phyloP scores from a whole-genome alignment of 1,140 invertebrate species.

The Drosophila kikkawai region DNA sequence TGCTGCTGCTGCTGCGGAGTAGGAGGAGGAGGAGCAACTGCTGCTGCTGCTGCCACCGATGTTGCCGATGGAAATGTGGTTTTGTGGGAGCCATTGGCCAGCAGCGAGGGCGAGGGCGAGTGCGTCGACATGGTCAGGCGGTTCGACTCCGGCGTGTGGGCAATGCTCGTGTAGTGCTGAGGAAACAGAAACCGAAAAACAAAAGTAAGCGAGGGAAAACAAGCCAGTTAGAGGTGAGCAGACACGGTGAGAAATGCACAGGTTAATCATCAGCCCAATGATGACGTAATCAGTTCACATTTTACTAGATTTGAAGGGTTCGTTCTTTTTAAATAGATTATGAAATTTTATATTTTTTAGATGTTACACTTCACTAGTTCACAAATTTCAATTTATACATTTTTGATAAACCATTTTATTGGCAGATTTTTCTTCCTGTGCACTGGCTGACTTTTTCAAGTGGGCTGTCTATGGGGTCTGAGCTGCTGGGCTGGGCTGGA shows the following conservation, averaged over 20 bases:
- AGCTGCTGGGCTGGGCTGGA: neutral
- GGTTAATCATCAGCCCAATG: constrained; percentile 6
- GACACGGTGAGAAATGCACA: constrained; percentile 12
- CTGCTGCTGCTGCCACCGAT: constrained; percentile 34
- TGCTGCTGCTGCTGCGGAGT: constrained; percentile 38
- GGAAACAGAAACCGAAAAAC: constrained; percentile 12
- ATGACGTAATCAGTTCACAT: neutral
- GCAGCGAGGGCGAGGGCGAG: constrained; percentile 53
- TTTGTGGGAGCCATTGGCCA: constrained; percentile 74
- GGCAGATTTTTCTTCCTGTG: neutral
- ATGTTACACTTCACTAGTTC: neutral
- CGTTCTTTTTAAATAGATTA: neutral
- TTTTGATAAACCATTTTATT: neutral
- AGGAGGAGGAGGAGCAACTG: constrained; percentile 1
- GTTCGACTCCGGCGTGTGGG: constrained; percentile 94
- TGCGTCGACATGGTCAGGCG: constrained; percentile 85
- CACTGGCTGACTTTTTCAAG: neutral
- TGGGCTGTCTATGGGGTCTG: neutral
- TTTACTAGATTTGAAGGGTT: neutral
- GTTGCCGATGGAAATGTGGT: constrained; percentile 62
- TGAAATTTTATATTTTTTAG: neutral
- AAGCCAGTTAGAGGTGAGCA: constrained; percentile 16
- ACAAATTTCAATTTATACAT: neutral
- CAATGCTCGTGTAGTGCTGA: constrained; percentile 94
- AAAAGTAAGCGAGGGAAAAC: constrained; percentile 16